A percentile compares a stretch with the other conserved stretches of the same genome.
These are phyloP conservation scores for Hydrolagus affinis DNA, from an alignment of 2,113 vertebrate species.

Conservation along the genomic window DNA sequence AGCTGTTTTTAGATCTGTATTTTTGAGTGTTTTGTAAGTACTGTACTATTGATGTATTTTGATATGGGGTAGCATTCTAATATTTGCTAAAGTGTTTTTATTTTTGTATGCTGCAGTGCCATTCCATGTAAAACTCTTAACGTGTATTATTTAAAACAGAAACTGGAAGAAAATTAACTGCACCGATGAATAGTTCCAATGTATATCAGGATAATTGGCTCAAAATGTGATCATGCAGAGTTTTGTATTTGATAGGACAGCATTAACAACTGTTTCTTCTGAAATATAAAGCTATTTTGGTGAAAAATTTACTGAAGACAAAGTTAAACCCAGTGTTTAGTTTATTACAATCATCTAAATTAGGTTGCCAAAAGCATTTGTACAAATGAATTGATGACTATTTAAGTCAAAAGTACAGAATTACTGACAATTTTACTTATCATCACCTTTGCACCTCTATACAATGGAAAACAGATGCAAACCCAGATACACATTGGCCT, in stretches of 20 bases:
- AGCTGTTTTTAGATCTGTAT: conserved; percentile 25
- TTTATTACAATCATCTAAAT: not conserved
- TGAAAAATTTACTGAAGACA: not conserved
- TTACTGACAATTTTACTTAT: not conserved
- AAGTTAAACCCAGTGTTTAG: not conserved
- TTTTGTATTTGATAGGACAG: not conserved
- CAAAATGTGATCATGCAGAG: conserved; percentile 22
- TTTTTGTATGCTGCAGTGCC: conserved; percentile 24
- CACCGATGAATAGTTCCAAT: conserved; percentile 2
- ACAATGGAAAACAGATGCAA: not conserved
- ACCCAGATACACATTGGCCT: conserved; percentile 9
- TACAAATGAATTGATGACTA: conserved; percentile 3
- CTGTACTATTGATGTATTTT: conserved; percentile 17
- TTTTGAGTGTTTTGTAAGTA: conserved; percentile 23
- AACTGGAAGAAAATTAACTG: conserved; percentile 3
- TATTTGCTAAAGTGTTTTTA: conserved; percentile 29
- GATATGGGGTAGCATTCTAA: conserved; percentile 23
- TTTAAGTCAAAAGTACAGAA: conserved; percentile 4
- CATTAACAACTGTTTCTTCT: conserved; percentile 2
- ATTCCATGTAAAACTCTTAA: not conserved
- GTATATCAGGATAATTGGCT: not conserved
- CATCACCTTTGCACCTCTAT: conserved; percentile 3
- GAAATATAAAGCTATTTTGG: conserved; percentile 5
- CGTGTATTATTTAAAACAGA: conserved; percentile 1
- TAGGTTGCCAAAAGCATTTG: not conserved